A percentile compares a stretch with the other conserved stretches of the same genome.
Conservation (phyloP, 2,888 invertebrate species). For the Agrotis ipsilon region DNA sequence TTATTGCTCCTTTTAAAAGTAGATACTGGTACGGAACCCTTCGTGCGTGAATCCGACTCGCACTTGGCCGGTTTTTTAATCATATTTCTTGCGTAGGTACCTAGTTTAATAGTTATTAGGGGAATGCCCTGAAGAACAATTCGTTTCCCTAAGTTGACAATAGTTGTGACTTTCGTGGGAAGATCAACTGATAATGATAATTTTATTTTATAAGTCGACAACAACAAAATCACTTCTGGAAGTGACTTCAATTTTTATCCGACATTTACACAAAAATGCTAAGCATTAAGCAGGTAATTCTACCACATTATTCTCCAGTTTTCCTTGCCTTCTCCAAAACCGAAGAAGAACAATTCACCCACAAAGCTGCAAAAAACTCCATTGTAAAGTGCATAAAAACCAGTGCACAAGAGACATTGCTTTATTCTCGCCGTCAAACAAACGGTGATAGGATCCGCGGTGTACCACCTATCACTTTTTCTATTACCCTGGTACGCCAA, state of each 20-base stretch:
- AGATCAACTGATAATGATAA: conserved; percentile 19
- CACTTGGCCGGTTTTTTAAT: too few species aligned
- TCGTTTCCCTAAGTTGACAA: conserved; percentile 48
- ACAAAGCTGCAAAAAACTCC: conserved; percentile 17
- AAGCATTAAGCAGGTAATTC: too few species aligned
- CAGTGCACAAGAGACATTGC: conserved; percentile 62
- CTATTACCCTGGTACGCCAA: conserved; percentile 80
- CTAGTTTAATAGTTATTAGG: background rate
- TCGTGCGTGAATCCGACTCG: too few species aligned
- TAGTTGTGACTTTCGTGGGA: conserved; percentile 39
- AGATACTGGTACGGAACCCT: too few species aligned
- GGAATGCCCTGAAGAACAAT: conserved; percentile 24
- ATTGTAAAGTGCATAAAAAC: conserved; percentile 49
- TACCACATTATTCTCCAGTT: background rate
- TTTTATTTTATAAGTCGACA: background rate
- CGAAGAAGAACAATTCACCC: conserved; percentile 11
- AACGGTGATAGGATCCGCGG: conserved; percentile 84
- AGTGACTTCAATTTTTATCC: too few species aligned
- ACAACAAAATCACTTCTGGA: background rate
- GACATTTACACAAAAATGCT: too few species aligned
- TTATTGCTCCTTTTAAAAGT: too few species aligned
- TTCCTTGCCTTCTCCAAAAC: background rate
- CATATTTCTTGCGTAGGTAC: background rate
- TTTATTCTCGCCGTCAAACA: conserved; percentile 71
- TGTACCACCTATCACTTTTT: conserved; percentile 88